Evolutionary conservation across 2,797 vertebrate genomes (phyloP).

Genomic region (Falco rusticolus): DNA sequence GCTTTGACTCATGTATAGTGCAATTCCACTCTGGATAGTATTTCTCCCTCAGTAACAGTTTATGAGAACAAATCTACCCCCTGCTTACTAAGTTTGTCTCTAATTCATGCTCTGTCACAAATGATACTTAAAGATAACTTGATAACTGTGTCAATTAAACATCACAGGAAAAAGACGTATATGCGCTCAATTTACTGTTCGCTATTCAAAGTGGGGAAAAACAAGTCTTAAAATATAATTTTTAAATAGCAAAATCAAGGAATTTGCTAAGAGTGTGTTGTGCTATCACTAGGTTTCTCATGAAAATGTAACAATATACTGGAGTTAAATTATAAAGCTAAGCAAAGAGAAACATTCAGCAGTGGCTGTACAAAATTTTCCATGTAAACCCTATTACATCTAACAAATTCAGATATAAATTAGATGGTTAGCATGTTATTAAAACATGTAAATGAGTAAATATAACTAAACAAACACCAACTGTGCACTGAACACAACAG

Average conservation of each 20-base stretch:
- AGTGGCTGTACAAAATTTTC: neutral
- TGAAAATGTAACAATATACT: neutral
- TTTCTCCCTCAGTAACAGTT: neutral
- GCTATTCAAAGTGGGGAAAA: neutral
- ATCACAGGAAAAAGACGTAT: neutral
- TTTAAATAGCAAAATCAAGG: neutral
- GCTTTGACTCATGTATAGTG: neutral
- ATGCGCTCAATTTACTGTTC: neutral
- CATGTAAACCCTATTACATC: neutral
- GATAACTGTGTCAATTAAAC: conserved; percentile 4
- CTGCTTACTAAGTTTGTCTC: neutral
- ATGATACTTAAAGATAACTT: neutral
- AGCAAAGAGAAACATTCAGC: neutral
- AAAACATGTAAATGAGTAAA: conserved; percentile 2
- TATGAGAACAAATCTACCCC: neutral
- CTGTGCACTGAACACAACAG: neutral
- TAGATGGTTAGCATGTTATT: neutral
- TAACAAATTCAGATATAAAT: neutral
- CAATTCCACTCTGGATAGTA: neutral
- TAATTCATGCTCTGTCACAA: neutral
- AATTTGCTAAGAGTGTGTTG: neutral
- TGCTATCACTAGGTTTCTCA: neutral
- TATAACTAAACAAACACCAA: neutral
- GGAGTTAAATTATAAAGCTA: neutral
- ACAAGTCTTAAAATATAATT: neutral